Evolutionary conservation across 2,113 vertebrate genomes (phyloP).

Genomic region (Myrmecophaga tridactyla): DNA sequence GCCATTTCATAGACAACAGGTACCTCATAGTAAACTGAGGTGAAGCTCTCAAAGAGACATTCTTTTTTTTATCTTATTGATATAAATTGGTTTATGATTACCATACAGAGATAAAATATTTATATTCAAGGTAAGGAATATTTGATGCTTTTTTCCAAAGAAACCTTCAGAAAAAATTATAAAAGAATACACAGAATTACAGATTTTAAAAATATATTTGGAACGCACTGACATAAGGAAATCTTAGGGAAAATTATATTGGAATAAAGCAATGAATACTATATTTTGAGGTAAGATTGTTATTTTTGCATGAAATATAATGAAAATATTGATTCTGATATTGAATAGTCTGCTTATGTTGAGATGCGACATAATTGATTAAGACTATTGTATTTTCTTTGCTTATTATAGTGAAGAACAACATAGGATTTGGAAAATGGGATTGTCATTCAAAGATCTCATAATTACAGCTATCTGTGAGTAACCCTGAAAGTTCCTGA

Average conservation of each 20-base stretch:
- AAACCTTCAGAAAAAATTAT: not conserved
- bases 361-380: conserved; percentile 26
- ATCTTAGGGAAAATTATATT: not conserved
- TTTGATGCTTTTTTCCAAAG: not conserved
- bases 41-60: not conserved
- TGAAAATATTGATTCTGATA: conserved; percentile 55
- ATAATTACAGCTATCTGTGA: not conserved
- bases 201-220: conserved; percentile 6
- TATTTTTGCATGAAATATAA: not conserved
- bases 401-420: not conserved
- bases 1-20: not conserved
- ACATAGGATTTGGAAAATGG: not conserved
- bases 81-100: not conserved
- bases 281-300: not conserved
- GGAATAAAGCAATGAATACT: not conserved
- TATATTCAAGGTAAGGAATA: not conserved
- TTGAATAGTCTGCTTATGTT: conserved; percentile 34
- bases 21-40: not conserved
- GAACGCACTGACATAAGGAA: not conserved
- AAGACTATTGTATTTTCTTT: not conserved
- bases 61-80: not conserved
- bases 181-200: not conserved
- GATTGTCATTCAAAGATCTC: not conserved
- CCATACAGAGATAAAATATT: not conserved
- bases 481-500: not conserved